phyloP scores from a whole-genome alignment of 2,797 vertebrate species.

The Emys orbicularis region DNA sequence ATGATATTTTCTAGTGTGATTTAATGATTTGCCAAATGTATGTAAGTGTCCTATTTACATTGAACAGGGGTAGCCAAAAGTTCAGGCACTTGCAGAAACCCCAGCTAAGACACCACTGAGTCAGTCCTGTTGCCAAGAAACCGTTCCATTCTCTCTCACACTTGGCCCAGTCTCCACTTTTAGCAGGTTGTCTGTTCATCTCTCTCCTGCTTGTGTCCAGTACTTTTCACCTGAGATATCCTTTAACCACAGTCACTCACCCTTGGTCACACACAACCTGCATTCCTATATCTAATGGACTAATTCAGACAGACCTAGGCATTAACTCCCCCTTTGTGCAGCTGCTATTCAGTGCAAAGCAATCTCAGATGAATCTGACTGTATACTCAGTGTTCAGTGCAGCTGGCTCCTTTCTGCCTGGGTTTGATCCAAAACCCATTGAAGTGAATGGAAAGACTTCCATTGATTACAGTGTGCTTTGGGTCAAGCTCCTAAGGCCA shows the following conservation, averaged over 20 bases:
- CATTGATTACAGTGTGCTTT: neutral
- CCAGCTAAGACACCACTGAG: neutral
- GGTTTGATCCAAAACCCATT: neutral
- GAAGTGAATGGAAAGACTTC: neutral
- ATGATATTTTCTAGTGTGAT: neutral
- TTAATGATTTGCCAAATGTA: neutral
- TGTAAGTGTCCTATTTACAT: neutral
- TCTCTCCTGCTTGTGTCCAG: neutral
- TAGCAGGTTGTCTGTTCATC: neutral
- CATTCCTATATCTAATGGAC: neutral
- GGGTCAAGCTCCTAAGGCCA: neutral
- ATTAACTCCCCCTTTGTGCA: accelerated
- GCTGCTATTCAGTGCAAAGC: neutral
- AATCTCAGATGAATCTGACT: neutral
- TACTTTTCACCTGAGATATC: neutral
- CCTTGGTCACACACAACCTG: neutral
- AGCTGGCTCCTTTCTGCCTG: neutral
- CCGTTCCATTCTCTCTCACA: neutral
- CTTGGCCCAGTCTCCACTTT: neutral
- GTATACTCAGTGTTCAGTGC: neutral
- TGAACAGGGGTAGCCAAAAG: neutral
- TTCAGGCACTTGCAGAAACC: neutral
- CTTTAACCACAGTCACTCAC: neutral
- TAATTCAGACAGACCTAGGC: neutral
- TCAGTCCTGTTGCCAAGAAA: neutral